A percentile compares a stretch with the other conserved stretches of the same genome.
These are phyloP conservation scores for Acanthosoma haemorrhoidale DNA, from an alignment of 2,888 invertebrate genomes.

Conservation along the genomic window DNA sequence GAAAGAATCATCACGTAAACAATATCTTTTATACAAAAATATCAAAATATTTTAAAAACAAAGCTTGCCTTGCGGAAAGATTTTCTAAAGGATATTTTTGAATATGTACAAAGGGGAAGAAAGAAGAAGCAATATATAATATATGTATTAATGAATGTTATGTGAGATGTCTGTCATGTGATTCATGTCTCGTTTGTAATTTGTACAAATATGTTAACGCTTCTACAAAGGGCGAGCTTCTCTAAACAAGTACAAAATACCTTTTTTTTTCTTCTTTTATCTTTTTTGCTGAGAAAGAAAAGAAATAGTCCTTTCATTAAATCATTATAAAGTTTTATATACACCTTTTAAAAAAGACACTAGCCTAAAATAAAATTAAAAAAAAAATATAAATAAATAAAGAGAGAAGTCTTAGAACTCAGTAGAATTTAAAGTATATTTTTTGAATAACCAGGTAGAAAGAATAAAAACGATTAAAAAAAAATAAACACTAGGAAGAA, in stretches of 20 bases:
- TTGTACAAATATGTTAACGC: constrained; percentile 28
- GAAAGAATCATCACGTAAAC: constrained; percentile 38
- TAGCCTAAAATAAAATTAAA: constrained; percentile 24
- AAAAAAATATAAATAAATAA: not conserved
- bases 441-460: constrained; percentile 27
- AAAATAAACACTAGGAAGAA: not conserved
- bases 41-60: constrained; percentile 39
- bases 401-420: not conserved
- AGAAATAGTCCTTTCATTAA: constrained; percentile 15
- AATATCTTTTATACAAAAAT: constrained; percentile 41
- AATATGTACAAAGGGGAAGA: constrained; percentile 38
- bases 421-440: constrained; percentile 28
- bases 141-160: constrained; percentile 37
- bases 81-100: constrained; percentile 39
- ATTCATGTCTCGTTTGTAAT: constrained; percentile 29
- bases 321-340: not conserved
- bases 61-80: constrained; percentile 41
- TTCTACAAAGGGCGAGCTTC: constrained; percentile 36
- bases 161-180: constrained; percentile 31
- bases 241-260: constrained; percentile 36
- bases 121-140: constrained; percentile 40
- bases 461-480: constrained; percentile 1
- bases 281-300: not conserved
- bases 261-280: constrained; percentile 9
- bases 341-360: constrained; percentile 19